phyloP scores from a whole-genome alignment of 2,888 invertebrate species.

The Calameuta pallipes region DNA sequence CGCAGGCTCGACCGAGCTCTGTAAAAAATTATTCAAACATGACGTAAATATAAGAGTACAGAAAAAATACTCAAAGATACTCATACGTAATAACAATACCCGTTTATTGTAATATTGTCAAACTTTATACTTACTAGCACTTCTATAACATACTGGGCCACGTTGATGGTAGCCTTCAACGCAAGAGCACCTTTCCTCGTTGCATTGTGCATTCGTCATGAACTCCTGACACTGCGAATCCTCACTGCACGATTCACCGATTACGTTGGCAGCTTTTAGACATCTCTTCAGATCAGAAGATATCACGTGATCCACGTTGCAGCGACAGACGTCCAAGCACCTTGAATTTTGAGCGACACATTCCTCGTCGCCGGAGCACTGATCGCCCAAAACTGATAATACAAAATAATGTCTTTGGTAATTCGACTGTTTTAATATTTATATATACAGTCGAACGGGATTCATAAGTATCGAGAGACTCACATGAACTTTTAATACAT shows the following conservation, averaged over 20 bases:
- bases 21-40: slow-evolving; percentile 12
- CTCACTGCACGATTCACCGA: slow-evolving; percentile 56
- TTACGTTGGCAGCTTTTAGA: slow-evolving; percentile 52
- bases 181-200: slow-evolving; percentile 47
- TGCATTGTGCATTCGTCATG: slow-evolving; percentile 47
- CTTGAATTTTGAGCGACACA: slow-evolving; percentile 56
- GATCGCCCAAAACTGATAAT: slow-evolving; percentile 48
- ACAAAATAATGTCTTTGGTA: not conserved
- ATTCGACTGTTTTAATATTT: not conserved
- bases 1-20: slow-evolving; percentile 44
- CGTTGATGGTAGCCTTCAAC: slow-evolving; percentile 45
- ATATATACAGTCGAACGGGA: not conserved
- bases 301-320: slow-evolving; percentile 54
- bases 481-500: slow-evolving; percentile 55
- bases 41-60: not conserved
- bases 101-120: not conserved
- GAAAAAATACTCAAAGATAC: not conserved
- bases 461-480: slow-evolving; percentile 24
- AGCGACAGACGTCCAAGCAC: slow-evolving; percentile 56
- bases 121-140: slow-evolving; percentile 41
- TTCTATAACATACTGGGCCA: slow-evolving; percentile 44
- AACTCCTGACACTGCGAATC: slow-evolving; percentile 54
- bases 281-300: slow-evolving; percentile 53
- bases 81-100: not conserved
- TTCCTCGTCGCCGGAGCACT: slow-evolving; percentile 56